phyloP scores from a whole-genome alignment of 2,797 vertebrate genomes.

The Bryconaethiops microstoma region DNA sequence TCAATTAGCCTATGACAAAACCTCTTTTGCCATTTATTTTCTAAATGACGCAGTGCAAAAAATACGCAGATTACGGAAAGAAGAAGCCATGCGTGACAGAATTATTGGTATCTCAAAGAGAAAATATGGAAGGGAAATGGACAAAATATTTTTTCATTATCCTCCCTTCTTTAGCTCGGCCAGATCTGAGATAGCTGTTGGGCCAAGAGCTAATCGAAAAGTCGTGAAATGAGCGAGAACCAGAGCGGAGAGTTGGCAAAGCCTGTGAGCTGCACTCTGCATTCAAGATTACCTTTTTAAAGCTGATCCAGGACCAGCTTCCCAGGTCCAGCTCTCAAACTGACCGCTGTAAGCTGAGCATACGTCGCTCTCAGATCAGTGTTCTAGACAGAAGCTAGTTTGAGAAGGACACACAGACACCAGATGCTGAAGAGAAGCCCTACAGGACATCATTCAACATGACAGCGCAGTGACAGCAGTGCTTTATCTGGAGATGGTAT shows the following conservation, averaged over 20 bases:
- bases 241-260: constrained; percentile 24
- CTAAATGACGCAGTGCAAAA: constrained; percentile 3
- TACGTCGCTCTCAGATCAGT: constrained; percentile 3
- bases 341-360: not conserved
- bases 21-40: not conserved
- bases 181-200: constrained; percentile 27
- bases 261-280: not conserved
- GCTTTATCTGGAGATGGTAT: not conserved
- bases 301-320: not conserved
- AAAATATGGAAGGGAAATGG: constrained; percentile 53
- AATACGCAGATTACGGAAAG: not conserved
- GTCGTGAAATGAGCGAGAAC: constrained; percentile 19
- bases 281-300: not conserved
- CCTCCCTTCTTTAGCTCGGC: constrained; percentile 45
- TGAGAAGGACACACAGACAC: constrained; percentile 8
- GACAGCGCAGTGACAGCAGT: not conserved
- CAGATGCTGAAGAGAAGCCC: constrained; percentile 18
- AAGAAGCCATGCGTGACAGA: constrained; percentile 26
- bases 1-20: not conserved
- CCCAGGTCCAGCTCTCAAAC: not conserved
- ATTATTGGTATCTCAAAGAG: constrained; percentile 46
- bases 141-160: constrained; percentile 50
- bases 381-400: not conserved
- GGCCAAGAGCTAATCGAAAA: constrained; percentile 46
- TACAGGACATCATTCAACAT: constrained; percentile 18